A percentile compares a stretch with the other conserved stretches of the same genome.
Evolutionary conservation across 2,113 vertebrate species (phyloP).

Genomic region (Sterna hirundo): DNA sequence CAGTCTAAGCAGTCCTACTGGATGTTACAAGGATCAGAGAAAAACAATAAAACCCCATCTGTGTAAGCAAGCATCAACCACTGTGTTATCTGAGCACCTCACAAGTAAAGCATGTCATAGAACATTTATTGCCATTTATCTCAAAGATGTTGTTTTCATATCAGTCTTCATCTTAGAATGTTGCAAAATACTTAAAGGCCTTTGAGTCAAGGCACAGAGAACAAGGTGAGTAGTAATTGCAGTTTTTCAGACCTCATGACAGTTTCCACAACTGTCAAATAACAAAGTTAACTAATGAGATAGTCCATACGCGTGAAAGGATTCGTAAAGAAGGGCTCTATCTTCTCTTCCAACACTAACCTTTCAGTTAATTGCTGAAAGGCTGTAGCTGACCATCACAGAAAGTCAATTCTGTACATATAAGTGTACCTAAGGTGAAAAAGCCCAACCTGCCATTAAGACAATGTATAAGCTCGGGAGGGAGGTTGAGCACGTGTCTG

Average conservation of each 20-base stretch:
- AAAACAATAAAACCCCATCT: neutral
- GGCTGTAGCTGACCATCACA: neutral
- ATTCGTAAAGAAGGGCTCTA: neutral
- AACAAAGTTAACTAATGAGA: neutral
- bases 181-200: constrained; percentile 25
- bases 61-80: neutral
- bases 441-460: neutral
- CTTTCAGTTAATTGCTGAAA: neutral
- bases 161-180: constrained; percentile 1
- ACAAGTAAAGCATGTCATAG: neutral
- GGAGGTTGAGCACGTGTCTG: neutral
- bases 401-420: neutral
- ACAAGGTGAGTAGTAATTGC: neutral
- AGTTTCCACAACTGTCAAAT: neutral
- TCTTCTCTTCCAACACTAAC: neutral
- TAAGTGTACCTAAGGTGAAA: neutral
- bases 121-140: constrained; percentile 18
- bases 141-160: constrained; percentile 1
- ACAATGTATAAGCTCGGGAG: neutral
- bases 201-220: neutral
- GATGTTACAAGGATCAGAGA: neutral
- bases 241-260: neutral
- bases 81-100: neutral
- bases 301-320: neutral
- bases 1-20: neutral